Percentiles rank a stretch among this genome's conserved stretches.
These are phyloP conservation scores for Scopus umbretta DNA, from an alignment of 2,113 vertebrate species.

Conservation along the genomic window DNA sequence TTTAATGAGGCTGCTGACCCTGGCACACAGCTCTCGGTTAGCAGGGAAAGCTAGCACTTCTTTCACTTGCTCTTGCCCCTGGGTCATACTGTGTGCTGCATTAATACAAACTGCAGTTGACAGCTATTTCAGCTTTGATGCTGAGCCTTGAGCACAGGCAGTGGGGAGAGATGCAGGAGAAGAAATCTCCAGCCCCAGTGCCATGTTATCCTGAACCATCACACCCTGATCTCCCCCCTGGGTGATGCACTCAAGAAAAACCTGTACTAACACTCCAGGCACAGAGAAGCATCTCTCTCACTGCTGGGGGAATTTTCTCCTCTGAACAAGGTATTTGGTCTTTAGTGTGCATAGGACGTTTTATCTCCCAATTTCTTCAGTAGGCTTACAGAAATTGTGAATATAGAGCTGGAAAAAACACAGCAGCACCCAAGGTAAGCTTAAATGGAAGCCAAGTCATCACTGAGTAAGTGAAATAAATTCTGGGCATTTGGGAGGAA, in stretches of 20 bases:
- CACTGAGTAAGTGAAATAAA: background rate
- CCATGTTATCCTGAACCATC: background rate
- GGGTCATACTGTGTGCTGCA: accelerated
- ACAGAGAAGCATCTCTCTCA: background rate
- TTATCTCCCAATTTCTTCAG: background rate
- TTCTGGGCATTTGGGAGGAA: background rate
- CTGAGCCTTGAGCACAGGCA: accelerated
- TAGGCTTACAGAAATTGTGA: background rate
- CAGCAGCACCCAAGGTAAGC: background rate
- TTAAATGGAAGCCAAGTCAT: background rate
- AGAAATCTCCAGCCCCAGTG: background rate
- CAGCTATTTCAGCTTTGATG: background rate
- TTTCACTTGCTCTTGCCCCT: background rate
- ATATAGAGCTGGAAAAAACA: background rate
- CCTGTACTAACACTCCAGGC: too few relatives aligned
- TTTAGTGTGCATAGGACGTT: background rate
- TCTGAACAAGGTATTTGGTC: background rate
- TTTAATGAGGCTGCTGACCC: background rate
- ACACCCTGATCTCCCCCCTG: background rate
- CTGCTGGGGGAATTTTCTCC: background rate
- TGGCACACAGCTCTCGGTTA: background rate
- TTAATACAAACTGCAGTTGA: accelerated
- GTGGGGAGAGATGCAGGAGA: background rate
- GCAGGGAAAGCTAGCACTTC: background rate
- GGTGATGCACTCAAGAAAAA: background rate